phyloP scores from a whole-genome alignment of 2,888 invertebrate genomes.

The Rhingia campestris region DNA sequence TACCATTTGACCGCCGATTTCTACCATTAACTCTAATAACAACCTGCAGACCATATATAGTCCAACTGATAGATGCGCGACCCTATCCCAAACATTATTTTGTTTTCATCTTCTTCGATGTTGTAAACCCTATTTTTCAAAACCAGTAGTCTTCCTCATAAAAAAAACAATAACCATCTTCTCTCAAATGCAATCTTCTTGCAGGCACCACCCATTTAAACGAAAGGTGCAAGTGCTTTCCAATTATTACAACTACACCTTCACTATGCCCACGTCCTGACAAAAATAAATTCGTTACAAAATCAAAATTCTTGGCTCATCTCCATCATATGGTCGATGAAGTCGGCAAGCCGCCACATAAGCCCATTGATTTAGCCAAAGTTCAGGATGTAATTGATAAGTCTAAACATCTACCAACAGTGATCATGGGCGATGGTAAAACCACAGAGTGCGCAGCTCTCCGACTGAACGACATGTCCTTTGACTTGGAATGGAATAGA shows the following conservation, averaged over 20 bases:
- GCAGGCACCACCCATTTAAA: conserved; percentile 27
- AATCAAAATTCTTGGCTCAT: conserved; percentile 75
- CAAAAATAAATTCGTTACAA: conserved; percentile 41
- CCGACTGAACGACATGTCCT: conserved; percentile 68
- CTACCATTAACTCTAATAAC: too few species aligned
- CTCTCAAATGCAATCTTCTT: conserved; percentile 58
- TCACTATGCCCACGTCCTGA: background rate
- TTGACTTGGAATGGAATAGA: conserved; percentile 71
- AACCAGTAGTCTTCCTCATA: background rate
- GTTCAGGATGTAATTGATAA: conserved; percentile 72
- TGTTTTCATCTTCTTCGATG: background rate
- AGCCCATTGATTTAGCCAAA: conserved; percentile 63
- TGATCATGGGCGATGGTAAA: conserved; percentile 49
- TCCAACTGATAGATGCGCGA: background rate
- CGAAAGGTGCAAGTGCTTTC: conserved; percentile 10
- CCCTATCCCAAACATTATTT: too few species aligned
- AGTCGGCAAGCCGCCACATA: conserved; percentile 69
- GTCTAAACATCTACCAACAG: conserved; percentile 52
- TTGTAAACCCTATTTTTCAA: background rate
- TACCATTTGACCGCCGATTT: too few species aligned
- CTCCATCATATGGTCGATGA: conserved; percentile 74
- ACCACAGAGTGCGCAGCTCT: conserved; percentile 71
- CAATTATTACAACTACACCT: background rate
- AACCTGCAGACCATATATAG: too few species aligned
- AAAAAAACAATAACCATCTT: background rate